Base-by-base conservation (phyloP, 1,140 invertebrate species). In the Drosophila busckii region DNA sequence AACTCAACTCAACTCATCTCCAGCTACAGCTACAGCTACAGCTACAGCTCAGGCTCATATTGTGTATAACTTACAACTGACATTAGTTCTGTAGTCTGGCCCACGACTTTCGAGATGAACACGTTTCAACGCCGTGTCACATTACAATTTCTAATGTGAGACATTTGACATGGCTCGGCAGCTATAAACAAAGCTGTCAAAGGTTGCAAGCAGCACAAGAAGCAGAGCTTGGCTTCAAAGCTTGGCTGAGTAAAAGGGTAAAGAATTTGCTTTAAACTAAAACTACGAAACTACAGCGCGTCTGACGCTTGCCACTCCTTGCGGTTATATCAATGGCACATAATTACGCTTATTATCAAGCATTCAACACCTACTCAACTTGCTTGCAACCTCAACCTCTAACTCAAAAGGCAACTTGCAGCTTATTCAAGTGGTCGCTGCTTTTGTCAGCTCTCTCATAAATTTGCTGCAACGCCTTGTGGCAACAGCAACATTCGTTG, bases 301-400 rank as follows among this genome's bases (percentile, higher is more conserved):
- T n/a, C n/a, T n/a, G n/a, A n/a, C n/a, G n/a, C n/a, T n/a, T n/a
- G 56, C 69, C 70, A 80, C 70, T 53, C 63, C 65, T 44, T 59
- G 28, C 8, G 23, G 62, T 15, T 53, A 59, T 60, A 66, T 76
- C 70, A 76, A 76, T 76, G 55, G 64, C 50, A 50, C 63, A 73
- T 76, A 76, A 76, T 82, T 75, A 56, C 50, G 75, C 65, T 70
- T 73, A 75, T 82, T 82, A 75, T 64, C 56, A 70, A 31, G 44
- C 56, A 82, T 82, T 82, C 75, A 82, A 82, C 75, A 82, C 75
- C 75, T 65, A 75, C 68, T 69, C 65, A 34, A 52, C 56, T 46
- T 58, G 50, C 40, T 59, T 52, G 28, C 10, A 44, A 26, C 28
- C 32, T 9, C 35, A 54, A 41, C 19, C 28, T 28, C 19, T 28